These are phyloP conservation scores for Arvicanthis niloticus DNA, from an alignment of 2,113 vertebrate genomes.

Conservation along the genomic window DNA sequence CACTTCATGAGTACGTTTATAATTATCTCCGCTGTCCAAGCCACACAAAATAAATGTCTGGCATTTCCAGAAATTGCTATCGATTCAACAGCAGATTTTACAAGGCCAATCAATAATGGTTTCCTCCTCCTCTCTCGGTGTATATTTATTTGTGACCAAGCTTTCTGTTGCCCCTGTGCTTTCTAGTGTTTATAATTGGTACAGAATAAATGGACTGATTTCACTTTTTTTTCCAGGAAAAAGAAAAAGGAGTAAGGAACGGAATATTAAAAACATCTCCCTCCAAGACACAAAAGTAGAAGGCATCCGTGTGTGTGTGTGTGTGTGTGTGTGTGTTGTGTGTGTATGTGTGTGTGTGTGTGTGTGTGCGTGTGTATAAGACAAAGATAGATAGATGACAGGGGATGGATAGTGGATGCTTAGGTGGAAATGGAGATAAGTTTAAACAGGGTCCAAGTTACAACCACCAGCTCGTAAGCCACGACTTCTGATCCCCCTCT, in stretches of 20 bases:
- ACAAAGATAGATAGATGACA: not conserved
- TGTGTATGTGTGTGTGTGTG: slow-evolving; percentile 65
- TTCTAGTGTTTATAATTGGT: slow-evolving; percentile 88
- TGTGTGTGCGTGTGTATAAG: slow-evolving; percentile 55
- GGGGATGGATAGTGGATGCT: not conserved
- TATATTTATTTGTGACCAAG: slow-evolving; percentile 87
- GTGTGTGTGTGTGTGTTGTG: slow-evolving; percentile 57
- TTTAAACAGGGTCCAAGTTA: not conserved
- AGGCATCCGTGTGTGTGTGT: slow-evolving; percentile 44
- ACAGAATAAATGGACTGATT: slow-evolving; percentile 88
- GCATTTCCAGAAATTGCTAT: slow-evolving; percentile 90
- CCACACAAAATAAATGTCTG: slow-evolving; percentile 87
- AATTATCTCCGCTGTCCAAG: slow-evolving; percentile 86
- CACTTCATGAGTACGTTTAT: slow-evolving; percentile 84
- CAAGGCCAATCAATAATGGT: slow-evolving; percentile 88
- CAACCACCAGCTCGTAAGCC: not conserved
- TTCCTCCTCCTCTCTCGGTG: slow-evolving; percentile 71
- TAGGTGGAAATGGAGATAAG: not conserved
- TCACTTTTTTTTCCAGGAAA: slow-evolving; percentile 87
- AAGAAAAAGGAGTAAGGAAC: slow-evolving; percentile 73
- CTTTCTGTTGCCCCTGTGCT: slow-evolving; percentile 84
- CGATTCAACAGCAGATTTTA: slow-evolving; percentile 87
- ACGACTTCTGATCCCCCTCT: not conserved
- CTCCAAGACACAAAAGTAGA: slow-evolving; percentile 71
- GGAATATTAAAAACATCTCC: slow-evolving; percentile 82